Evolutionary conservation across 2,797 vertebrate species (phyloP).

Genomic region (Platyrinchus mystaceus): DNA sequence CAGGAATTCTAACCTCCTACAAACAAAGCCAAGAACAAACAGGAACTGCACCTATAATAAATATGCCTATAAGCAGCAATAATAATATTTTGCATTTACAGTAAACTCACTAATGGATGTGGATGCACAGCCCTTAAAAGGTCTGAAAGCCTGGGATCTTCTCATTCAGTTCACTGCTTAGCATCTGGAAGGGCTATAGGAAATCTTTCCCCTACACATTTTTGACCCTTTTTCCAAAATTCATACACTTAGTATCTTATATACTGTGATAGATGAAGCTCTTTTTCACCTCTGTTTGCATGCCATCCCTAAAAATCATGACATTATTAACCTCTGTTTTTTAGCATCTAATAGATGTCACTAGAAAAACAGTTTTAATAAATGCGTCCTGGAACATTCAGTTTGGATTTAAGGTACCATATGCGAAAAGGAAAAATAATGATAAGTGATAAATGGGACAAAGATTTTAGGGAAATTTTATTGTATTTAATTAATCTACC

Average conservation of each 20-base stretch:
- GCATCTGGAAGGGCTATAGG: background rate
- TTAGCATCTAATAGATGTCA: slow-evolving; percentile 62
- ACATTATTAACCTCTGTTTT: slow-evolving; percentile 60
- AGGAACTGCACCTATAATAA: background rate
- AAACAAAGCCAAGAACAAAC: background rate
- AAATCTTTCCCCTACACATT: background rate
- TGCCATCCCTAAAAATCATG: slow-evolving; percentile 27
- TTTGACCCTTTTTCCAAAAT: slow-evolving; percentile 44
- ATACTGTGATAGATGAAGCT: slow-evolving; percentile 7
- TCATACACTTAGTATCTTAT: slow-evolving; percentile 26
- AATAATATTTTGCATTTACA: slow-evolving; percentile 8
- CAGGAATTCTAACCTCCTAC: background rate
- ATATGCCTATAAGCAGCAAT: background rate
- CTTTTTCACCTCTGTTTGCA: slow-evolving; percentile 54
- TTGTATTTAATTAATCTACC: slow-evolving; percentile 81
- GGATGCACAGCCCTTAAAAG: background rate
- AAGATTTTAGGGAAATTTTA: slow-evolving; percentile 76
- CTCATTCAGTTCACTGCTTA: background rate
- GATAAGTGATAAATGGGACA: slow-evolving; percentile 73
- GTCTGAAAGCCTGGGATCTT: background rate
- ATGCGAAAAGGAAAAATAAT: slow-evolving; percentile 62
- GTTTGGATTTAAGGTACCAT: slow-evolving; percentile 55
- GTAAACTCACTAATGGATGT: slow-evolving; percentile 15
- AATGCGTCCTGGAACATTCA: slow-evolving; percentile 45
- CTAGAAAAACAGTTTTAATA: slow-evolving; percentile 58